phyloP scores from a whole-genome alignment of 2,888 invertebrate genomes.

The Ptychoptera contaminata region DNA sequence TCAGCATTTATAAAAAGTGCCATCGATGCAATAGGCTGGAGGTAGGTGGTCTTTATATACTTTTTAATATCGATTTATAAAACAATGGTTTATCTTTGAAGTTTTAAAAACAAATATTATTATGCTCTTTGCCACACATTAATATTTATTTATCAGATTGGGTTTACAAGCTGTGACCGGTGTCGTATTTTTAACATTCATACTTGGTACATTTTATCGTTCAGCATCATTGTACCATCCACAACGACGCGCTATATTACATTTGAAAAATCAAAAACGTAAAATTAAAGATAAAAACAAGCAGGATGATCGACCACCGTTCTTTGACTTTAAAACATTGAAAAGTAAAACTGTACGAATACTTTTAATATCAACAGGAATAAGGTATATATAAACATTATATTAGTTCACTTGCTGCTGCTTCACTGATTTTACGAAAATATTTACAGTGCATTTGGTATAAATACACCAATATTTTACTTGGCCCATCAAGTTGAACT shows the following conservation, averaged over 20 bases:
- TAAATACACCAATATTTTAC: constrained; percentile 73
- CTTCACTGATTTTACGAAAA: not conserved
- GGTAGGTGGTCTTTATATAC: constrained; percentile 5
- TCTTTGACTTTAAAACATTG: constrained; percentile 73
- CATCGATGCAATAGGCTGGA: constrained; percentile 27
- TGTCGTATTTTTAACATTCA: constrained; percentile 64
- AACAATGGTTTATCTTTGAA: not conserved
- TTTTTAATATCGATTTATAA: not conserved
- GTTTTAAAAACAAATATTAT: not conserved
- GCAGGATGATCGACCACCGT: constrained; percentile 61
- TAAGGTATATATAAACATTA: constrained; percentile 30
- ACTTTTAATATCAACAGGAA: constrained; percentile 61
- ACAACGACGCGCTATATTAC: constrained; percentile 69
- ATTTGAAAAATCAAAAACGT: constrained; percentile 75
- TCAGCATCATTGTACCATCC: constrained; percentile 81
- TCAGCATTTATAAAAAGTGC: constrained; percentile 64
- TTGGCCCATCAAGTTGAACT: constrained; percentile 65
- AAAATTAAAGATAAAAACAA: constrained; percentile 69
- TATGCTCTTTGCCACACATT: constrained; percentile 18
- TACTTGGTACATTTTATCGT: constrained; percentile 74
- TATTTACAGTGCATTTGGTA: constrained; percentile 50
- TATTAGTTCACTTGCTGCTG: not conserved
- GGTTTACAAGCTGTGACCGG: constrained; percentile 78
- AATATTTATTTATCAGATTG: constrained; percentile 69
- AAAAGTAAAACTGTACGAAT: constrained; percentile 74